Conservation (phyloP, 2,113 vertebrate genomes). For the Dendropsophus ebraccatus region DNA sequence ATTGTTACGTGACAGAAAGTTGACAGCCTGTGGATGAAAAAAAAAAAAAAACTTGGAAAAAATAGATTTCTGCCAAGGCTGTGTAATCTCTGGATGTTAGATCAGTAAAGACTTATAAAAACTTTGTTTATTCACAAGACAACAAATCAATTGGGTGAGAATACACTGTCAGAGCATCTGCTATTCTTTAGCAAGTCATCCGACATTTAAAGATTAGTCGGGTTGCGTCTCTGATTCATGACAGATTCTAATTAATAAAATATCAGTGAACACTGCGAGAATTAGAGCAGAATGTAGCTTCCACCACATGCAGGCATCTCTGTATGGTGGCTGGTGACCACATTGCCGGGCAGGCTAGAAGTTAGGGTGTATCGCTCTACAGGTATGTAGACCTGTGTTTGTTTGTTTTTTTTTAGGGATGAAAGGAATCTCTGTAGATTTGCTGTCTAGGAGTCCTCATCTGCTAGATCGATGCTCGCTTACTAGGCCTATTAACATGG, state of each 20-base stretch:
- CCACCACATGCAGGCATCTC: too few species aligned
- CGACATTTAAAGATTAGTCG: constrained; percentile 23
- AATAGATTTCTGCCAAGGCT: constrained; percentile 33
- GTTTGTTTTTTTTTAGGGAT: too few species aligned
- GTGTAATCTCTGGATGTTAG: constrained; percentile 38
- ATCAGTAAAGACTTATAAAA: not conserved
- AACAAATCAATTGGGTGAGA: constrained; percentile 51
- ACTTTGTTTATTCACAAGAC: constrained; percentile 35
- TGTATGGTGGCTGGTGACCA: too few species aligned
- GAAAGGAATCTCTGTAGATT: too few species aligned
- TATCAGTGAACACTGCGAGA: not conserved
- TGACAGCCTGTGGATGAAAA: constrained; percentile 33
- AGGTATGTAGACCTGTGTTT: too few species aligned
- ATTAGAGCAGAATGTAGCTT: not conserved
- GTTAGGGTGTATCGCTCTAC: too few species aligned
- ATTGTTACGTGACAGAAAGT: constrained; percentile 32
- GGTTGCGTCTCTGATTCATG: not conserved
- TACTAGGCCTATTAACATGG: too few species aligned
- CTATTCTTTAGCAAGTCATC: constrained; percentile 13
- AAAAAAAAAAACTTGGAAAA: constrained; percentile 30
- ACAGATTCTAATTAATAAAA: constrained; percentile 6
- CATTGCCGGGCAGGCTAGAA: too few species aligned
- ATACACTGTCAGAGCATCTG: not conserved
- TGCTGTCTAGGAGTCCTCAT: too few species aligned
- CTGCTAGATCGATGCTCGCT: too few species aligned